Evolutionary conservation across 2,113 vertebrate genomes (phyloP).

Genomic region (Piprites chloris): DNA sequence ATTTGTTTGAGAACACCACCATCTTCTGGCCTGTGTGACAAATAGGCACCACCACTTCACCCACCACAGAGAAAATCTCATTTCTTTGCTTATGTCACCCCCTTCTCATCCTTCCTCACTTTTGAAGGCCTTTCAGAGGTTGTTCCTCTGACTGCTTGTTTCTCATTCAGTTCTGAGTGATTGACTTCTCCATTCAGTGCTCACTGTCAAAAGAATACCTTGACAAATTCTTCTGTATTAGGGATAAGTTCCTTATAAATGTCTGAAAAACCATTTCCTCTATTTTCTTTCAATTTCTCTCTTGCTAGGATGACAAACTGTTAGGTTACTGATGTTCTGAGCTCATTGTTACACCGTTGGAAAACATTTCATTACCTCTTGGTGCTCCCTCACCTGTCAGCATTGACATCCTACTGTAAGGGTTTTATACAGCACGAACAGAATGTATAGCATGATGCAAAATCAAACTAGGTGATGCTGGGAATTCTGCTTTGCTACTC

Average conservation of each 20-base stretch:
- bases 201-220: not conserved
- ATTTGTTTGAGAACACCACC: slow-evolving; percentile 19
- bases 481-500: not conserved
- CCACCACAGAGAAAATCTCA: not conserved
- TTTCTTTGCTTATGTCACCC: not conserved
- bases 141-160: not conserved
- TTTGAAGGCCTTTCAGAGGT: not conserved
- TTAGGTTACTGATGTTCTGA: not conserved
- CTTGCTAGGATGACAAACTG: not conserved
- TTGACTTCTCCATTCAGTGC: not conserved
- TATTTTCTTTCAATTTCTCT: not conserved
- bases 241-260: not conserved
- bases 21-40: not conserved
- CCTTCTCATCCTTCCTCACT: not conserved
- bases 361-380: not conserved
- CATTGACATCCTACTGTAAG: not conserved
- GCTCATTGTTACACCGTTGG: not conserved
- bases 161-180: not conserved
- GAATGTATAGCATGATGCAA: not conserved
- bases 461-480: not conserved
- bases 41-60: not conserved
- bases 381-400: not conserved
- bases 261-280: not conserved
- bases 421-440: not conserved
- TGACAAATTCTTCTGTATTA: not conserved